A percentile compares a stretch with the other conserved stretches of the same genome.
Evolutionary conservation across 2,888 invertebrate genomes (phyloP).

Genomic region (Hemaris fuciformis): DNA sequence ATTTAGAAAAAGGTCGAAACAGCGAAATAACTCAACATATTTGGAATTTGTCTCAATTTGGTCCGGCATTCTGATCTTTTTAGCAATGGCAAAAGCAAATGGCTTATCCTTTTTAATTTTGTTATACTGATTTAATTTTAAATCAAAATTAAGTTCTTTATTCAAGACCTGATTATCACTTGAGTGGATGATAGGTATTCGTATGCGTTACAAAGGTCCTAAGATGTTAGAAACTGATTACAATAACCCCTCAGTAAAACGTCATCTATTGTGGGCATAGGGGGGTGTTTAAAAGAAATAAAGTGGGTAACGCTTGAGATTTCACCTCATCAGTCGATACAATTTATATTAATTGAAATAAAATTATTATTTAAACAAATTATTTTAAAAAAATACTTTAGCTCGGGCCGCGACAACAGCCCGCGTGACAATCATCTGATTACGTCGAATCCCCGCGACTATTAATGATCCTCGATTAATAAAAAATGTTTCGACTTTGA

Average conservation of each 20-base stretch:
- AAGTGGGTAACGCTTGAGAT: too few relatives aligned
- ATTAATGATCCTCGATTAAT: background rate
- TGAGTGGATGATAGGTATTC: too few relatives aligned
- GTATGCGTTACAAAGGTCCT: too few relatives aligned
- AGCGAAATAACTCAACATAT: background rate
- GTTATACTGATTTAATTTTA: too few relatives aligned
- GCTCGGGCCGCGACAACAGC: background rate
- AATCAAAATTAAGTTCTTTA: too few relatives aligned
- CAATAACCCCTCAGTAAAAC: too few relatives aligned
- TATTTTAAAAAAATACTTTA: too few relatives aligned
- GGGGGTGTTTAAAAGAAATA: too few relatives aligned
- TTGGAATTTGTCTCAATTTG: background rate
- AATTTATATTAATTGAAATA: background rate
- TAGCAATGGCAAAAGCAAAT: background rate
- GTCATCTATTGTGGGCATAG: too few relatives aligned
- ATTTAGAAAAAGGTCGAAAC: background rate
- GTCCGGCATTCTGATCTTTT: background rate
- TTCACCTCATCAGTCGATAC: too few relatives aligned
- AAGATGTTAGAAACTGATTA: too few relatives aligned
- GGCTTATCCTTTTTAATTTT: background rate
- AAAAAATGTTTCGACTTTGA: constrained; percentile 7
- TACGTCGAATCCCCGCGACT: background rate
- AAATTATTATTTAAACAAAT: background rate
- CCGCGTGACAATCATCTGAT: background rate
- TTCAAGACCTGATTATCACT: too few relatives aligned